Evolutionary conservation across 2,888 invertebrate genomes (phyloP).

Genomic region (Sycophila texana): DNA sequence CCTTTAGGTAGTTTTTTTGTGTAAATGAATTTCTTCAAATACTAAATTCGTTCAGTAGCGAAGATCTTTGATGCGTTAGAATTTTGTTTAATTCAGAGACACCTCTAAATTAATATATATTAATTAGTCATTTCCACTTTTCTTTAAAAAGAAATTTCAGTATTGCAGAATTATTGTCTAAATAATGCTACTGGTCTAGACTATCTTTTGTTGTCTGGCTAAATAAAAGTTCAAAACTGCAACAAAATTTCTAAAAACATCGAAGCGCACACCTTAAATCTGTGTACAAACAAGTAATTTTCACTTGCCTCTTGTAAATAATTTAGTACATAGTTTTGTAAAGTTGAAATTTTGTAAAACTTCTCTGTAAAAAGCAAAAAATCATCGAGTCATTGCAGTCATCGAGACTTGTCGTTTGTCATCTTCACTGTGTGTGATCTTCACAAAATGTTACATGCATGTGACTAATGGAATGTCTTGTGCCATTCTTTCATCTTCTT

Average conservation of each 20-base stretch:
- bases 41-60: background rate
- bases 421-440: slow-evolving; percentile 18
- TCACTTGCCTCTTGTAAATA: slow-evolving; percentile 46
- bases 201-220: background rate
- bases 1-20: slow-evolving; percentile 43
- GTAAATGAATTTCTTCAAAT: slow-evolving; percentile 9
- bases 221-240: background rate
- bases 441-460: slow-evolving; percentile 14
- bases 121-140: background rate
- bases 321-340: background rate
- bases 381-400: slow-evolving; percentile 8
- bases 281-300: slow-evolving; percentile 33
- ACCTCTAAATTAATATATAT: no score
- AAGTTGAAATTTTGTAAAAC: slow-evolving; percentile 24
- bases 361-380: background rate
- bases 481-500: slow-evolving; percentile 32
- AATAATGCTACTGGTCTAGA: background rate
- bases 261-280: slow-evolving; percentile 21
- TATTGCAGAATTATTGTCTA: background rate
- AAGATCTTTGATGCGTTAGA: background rate
- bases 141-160: background rate
- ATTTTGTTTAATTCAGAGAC: background rate
- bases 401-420: slow-evolving; percentile 3
- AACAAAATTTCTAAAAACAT: background rate
- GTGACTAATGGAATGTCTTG: slow-evolving; percentile 23